Conservation (phyloP, 2,113 vertebrate species). For the Haplochromis burtoni region DNA sequence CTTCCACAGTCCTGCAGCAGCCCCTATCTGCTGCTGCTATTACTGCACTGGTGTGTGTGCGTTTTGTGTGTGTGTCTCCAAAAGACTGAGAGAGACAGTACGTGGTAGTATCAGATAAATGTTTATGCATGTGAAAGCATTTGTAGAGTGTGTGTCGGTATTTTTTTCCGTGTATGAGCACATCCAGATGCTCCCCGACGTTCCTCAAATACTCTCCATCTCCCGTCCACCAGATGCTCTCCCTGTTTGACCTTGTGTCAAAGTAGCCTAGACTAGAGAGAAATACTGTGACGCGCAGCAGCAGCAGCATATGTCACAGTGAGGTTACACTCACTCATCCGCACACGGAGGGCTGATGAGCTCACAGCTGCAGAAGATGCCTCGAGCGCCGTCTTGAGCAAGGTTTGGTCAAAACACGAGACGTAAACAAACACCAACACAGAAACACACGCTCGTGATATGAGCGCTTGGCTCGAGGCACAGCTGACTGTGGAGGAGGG, state of each 20-base stretch:
- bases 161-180: not conserved
- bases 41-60: slow-evolving; percentile 25
- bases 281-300: slow-evolving; percentile 19
- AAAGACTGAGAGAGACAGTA: not conserved
- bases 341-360: slow-evolving; percentile 29
- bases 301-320: slow-evolving; percentile 24
- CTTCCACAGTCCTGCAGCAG: slow-evolving; percentile 52
- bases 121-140: not conserved
- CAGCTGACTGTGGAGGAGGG: not conserved
- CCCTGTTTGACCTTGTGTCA: slow-evolving; percentile 47
- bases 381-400: slow-evolving; percentile 9
- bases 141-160: not conserved
- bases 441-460: slow-evolving; percentile 10
- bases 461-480: not conserved
- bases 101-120: not conserved
- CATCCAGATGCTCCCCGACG: slow-evolving; percentile 29
- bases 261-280: slow-evolving; percentile 21
- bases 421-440: slow-evolving; percentile 37
- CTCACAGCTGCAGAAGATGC: slow-evolving; percentile 50
- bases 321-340: slow-evolving; percentile 9
- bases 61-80: not conserved
- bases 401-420: slow-evolving; percentile 20
- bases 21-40: slow-evolving; percentile 44
- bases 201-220: slow-evolving; percentile 29
- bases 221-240: slow-evolving; percentile 38